Evolutionary conservation across 1,140 invertebrate species (phyloP).

Genomic region (Bombyx mori): DNA sequence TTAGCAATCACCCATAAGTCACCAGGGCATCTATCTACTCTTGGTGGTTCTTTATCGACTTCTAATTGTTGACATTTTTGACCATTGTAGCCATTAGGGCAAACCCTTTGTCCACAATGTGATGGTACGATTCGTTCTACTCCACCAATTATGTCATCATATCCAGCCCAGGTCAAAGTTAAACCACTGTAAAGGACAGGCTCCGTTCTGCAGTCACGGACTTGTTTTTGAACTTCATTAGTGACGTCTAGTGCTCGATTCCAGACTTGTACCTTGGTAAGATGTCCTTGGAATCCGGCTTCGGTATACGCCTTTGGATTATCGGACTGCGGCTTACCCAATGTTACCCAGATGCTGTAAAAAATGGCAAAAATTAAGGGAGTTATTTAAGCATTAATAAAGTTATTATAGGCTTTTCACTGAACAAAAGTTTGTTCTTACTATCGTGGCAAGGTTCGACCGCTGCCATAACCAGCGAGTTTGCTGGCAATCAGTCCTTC

Average conservation of each 20-base stretch:
- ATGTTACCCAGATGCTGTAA: constrained; percentile 88
- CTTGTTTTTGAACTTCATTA: constrained; percentile 94
- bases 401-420: not conserved
- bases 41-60: constrained; percentile 88
- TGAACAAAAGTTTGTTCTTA: constrained; percentile 59
- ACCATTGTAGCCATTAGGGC: constrained; percentile 87
- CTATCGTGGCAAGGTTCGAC: constrained; percentile 83
- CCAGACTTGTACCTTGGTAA: constrained; percentile 97
- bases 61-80: constrained; percentile 87
- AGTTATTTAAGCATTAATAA: constrained; percentile 5
- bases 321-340: constrained; percentile 88
- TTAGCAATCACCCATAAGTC: constrained; percentile 95
- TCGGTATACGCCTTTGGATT: constrained; percentile 84
- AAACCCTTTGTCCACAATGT: constrained; percentile 89
- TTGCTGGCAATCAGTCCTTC: constrained; percentile 94
- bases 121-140: constrained; percentile 94
- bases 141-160: constrained; percentile 89
- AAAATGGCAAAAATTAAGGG: constrained; percentile 4
- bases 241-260: constrained; percentile 90
- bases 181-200: constrained; percentile 90
- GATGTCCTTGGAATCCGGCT: constrained; percentile 92
- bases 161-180: constrained; percentile 92
- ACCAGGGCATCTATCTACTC: constrained; percentile 90
- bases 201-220: constrained; percentile 90
- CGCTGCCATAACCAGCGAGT: constrained; percentile 86